A percentile compares a stretch with the other conserved stretches of the same genome.
Evolutionary conservation across 2,888 invertebrate genomes (phyloP).

Genomic region (Tetranychus truncatus): DNA sequence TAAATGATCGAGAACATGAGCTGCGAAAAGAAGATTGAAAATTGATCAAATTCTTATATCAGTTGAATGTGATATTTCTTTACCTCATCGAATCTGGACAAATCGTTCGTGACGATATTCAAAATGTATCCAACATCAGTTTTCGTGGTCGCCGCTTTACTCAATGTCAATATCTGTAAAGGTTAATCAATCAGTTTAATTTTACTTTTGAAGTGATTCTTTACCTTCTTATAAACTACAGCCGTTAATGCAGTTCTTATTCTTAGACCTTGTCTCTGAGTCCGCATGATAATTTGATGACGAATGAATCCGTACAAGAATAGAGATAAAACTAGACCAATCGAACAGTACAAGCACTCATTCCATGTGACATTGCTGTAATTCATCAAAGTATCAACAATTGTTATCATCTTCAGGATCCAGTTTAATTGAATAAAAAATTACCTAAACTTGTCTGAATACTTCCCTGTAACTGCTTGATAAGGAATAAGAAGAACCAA

Average conservation of each 20-base stretch:
- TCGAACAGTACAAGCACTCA: background rate
- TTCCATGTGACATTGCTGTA: background rate
- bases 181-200: background rate
- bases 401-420: too few species aligned
- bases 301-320: background rate
- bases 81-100: constrained; percentile 36
- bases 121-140: background rate
- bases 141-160: background rate
- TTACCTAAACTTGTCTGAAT: background rate
- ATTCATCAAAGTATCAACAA: background rate
- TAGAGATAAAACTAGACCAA: background rate
- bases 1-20: constrained; percentile 55
- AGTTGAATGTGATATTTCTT: background rate
- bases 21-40: constrained; percentile 39
- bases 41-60: too few species aligned
- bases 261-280: background rate
- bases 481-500: constrained; percentile 61
- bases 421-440: background rate
- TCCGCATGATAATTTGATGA: background rate
- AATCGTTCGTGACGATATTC: background rate
- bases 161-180: background rate
- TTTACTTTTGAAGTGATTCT: background rate
- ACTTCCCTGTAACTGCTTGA: constrained; percentile 40
- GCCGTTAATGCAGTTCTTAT: background rate
- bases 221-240: background rate